Conservation (phyloP, 2,888 invertebrate genomes). For the Linnaemya vulpina region DNA sequence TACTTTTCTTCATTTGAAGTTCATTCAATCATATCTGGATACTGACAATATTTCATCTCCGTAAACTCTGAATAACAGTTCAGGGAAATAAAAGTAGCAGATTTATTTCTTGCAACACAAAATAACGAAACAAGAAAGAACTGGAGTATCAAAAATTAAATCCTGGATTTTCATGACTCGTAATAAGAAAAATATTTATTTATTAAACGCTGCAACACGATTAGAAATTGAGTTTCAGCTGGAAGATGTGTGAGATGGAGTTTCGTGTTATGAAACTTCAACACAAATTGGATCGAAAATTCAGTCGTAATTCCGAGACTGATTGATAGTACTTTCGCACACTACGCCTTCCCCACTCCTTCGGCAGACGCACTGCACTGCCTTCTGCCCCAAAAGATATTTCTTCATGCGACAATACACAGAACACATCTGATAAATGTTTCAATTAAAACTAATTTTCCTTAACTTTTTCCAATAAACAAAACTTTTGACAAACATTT, state of each 20-base stretch:
- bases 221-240: too few relatives aligned
- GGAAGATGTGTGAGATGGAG: too few relatives aligned
- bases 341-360: too few relatives aligned
- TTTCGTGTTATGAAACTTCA: too few relatives aligned
- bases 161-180: too few relatives aligned
- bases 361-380: too few relatives aligned
- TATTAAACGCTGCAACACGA: neutral
- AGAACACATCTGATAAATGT: neutral
- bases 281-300: too few relatives aligned
- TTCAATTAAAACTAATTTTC: conserved; percentile 3
- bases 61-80: conserved; percentile 31
- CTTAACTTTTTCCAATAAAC: neutral
- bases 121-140: neutral
- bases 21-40: conserved; percentile 57
- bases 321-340: too few relatives aligned
- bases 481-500: neutral
- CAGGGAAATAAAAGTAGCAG: neutral
- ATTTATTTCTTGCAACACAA: neutral
- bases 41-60: conserved; percentile 41
- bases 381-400: neutral
- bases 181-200: neutral
- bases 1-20: conserved; percentile 45
- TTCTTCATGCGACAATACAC: neutral
- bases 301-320: too few relatives aligned
- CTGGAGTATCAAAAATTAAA: too few relatives aligned